phyloP scores from a whole-genome alignment of 2,113 vertebrate genomes.

The Lagopus leucura region DNA sequence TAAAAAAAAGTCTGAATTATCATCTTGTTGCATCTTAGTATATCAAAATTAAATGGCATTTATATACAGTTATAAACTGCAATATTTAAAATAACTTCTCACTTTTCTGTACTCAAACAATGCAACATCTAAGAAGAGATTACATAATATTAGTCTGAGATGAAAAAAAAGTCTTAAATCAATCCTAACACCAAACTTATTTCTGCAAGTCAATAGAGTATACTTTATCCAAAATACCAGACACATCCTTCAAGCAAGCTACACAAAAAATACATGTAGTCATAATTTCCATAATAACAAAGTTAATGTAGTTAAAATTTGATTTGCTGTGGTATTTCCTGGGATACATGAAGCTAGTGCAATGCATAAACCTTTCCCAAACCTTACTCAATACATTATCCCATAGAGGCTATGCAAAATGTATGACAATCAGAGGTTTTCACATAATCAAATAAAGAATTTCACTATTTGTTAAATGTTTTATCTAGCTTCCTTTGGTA shows the following conservation, averaged over 20 bases:
- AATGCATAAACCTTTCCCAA: neutral
- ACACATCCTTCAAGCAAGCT: neutral
- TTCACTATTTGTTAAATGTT: neutral
- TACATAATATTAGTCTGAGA: neutral
- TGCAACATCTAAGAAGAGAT: neutral
- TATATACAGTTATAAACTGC: neutral
- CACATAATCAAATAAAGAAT: neutral
- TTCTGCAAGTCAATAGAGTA: neutral
- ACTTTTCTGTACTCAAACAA: neutral
- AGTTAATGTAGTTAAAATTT: slow-evolving; percentile 22
- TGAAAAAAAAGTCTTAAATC: neutral
- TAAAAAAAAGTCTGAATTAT: neutral
- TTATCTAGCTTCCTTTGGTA: neutral
- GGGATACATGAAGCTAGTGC: neutral
- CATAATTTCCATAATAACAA: neutral
- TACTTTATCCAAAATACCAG: neutral
- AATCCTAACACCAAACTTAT: neutral
- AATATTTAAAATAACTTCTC: neutral
- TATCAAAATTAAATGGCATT: neutral
- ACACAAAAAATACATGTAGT: slow-evolving; percentile 27
- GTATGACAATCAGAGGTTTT: neutral
- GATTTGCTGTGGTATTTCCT: neutral
- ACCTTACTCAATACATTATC: neutral
- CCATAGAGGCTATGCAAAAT: neutral
- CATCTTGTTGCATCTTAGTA: fast-evolving